These are phyloP conservation scores for Pteronotus mesoamericanus DNA, from an alignment of 2,797 vertebrate genomes.

Conservation along the genomic window DNA sequence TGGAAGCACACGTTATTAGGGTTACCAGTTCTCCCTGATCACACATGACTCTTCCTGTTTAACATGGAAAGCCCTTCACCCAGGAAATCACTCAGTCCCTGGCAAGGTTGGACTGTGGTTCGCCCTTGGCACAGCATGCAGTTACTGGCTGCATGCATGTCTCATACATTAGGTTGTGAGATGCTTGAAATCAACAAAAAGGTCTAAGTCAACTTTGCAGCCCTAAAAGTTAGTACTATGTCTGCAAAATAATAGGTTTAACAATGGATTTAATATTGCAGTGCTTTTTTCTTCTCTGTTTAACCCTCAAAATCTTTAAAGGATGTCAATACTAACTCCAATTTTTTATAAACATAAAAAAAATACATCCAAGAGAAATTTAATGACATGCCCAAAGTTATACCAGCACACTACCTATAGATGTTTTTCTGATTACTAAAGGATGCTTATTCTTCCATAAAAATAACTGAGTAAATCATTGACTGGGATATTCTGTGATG, in stretches of 20 bases:
- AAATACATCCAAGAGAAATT: constrained; percentile 19
- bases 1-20: neutral
- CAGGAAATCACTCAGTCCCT: neutral
- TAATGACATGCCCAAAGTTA: neutral
- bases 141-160: neutral
- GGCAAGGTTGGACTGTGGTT: accelerated
- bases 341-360: neutral
- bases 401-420: neutral
- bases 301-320: neutral
- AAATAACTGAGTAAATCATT: constrained; percentile 10
- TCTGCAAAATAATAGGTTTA: neutral
- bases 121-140: neutral
- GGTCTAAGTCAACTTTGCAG: neutral
- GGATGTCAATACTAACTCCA: neutral
- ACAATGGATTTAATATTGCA: neutral
- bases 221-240: neutral
- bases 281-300: constrained; percentile 4
- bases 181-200: neutral
- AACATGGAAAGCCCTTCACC: neutral
- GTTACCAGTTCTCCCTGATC: neutral
- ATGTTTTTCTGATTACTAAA: constrained; percentile 50
- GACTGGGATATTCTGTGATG: neutral
- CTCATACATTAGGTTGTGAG: neutral
- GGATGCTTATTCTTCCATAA: neutral
- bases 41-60: neutral